Evolutionary conservation across 2,797 vertebrate genomes (phyloP), one percentile per base, ranked within the genome.

Genomic region (Falco novaeseelandiae): DNA sequence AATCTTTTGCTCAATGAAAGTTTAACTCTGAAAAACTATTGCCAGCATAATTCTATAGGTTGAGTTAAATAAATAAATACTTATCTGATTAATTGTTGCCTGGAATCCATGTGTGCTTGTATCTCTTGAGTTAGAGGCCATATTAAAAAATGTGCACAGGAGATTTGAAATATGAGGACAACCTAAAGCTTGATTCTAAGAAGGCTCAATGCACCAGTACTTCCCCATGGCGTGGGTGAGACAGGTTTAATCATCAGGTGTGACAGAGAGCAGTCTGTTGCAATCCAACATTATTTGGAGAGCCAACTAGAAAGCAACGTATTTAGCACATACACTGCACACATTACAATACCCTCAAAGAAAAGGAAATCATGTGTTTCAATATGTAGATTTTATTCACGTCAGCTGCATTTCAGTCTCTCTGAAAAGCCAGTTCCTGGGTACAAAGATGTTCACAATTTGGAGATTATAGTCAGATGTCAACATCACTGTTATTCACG

Each of bases 41-140:
- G 80, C 78, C 96, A 96, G 83, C 3, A 4, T 89, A 96, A 94
- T 96, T 91, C 96, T 97, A 92, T 90, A 97, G 88, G 84, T 97
- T 94, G 92, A 97, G 91, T 97, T 97, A 97, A 97, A 97, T 94
- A 97, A 97, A 97, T 95, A 94, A 97, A 97, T 97, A 97, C 97
- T 97, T 97, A 97, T 97, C 97, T 97, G 96, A 96, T 94, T 51
- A 95, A 94, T 93, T 96, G 94, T 96, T 96, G 95, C 96, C 96
- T 96, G 96, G 97, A 94, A 97, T 97, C 97, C 97, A 93, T 97
- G 93, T 97, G 96, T 95, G 96, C 93, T 97, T 86, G 95, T 97
- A 89, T 97, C 82, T 97, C 97, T 97, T 96, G 97, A 97, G 88
- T 96, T 96, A 97, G 96, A 96, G 91, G 96, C 86, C 94, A 95